Conservation (phyloP, 2,113 vertebrate species). For the Aspiorhynchus laticeps region DNA sequence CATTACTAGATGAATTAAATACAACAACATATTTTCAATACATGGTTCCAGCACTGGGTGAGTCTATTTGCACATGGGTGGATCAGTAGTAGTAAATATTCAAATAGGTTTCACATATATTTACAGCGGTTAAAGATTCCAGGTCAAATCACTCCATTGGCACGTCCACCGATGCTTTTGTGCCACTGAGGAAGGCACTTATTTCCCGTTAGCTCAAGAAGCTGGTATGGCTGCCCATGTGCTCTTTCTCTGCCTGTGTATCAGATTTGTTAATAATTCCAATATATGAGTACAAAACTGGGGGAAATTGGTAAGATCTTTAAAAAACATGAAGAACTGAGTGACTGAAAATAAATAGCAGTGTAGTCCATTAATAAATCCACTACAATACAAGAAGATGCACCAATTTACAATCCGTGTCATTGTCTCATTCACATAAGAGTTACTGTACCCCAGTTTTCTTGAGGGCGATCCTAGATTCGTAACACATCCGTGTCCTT, state of each 20-base stretch:
- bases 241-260: background rate
- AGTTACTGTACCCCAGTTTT: background rate
- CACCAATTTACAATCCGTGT: background rate
- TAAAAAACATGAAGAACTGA: background rate
- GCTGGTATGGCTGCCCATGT: constrained; percentile 1
- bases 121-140: constrained; percentile 18
- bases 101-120: background rate
- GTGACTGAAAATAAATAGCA: constrained; percentile 21
- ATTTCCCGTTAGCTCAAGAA: constrained; percentile 3
- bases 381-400: constrained; percentile 27
- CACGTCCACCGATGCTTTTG: constrained; percentile 15
- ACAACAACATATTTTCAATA: constrained; percentile 32
- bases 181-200: constrained; percentile 43
- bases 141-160: background rate
- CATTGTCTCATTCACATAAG: constrained; percentile 1
- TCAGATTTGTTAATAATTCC: background rate
- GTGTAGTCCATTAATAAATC: constrained; percentile 15
- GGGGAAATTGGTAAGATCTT: background rate
- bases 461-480: background rate
- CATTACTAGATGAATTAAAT: constrained; percentile 18
- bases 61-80: constrained; percentile 21
- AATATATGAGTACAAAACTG: background rate
- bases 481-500: background rate
- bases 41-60: background rate
- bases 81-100: constrained; percentile 24